Base-by-base conservation (phyloP, 2,113 vertebrate genomes). In the Rhinolophus sinicus region DNA sequence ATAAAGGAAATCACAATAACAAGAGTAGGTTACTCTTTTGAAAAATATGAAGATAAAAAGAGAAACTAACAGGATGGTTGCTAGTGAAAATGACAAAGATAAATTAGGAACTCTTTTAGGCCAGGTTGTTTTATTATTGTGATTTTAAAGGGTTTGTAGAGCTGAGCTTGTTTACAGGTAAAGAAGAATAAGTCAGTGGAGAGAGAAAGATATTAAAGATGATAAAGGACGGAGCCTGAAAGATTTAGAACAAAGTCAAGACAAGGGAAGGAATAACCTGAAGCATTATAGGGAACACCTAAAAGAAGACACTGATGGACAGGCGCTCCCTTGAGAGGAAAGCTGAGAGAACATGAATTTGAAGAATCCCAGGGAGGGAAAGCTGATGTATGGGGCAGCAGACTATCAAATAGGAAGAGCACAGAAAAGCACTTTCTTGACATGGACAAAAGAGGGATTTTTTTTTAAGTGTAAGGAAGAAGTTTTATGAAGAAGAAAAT, bases 1-100 rank as follows among this genome's bases (percentile, higher is more conserved):
- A 56, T 88, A 93, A 88, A 95, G 65, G 56, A 89, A 96, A 91
- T 85, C 26, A 26, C 11, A 65, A n/a, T 89, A 81, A 89, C 22
- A 92, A 91, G 44, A 64, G 0, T 88, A 56, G 19, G 11, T 14
- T 85, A 88, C 38, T 64, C 33, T 69, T 93, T 83, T 69, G 12
- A 77, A 90, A 90, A 92, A 62, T 88, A 13, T 56, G 21, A 40
- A 67, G 2, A 67, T 75, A 83, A 90, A 81, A 67, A 9, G 12
- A 91, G 14, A 56, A 82, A 58, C 35, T 73, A 91, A 88, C n/a
- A 22, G 22, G 6, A 47, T 26, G 6, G 12, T 70, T 92, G n/a
- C 16, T 80, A 92, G 30, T 67, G 67, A 93, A 64, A 91, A 91
- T 80, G 6, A 65, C 12, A 85, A 92, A 94, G 52, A 14, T 40